Percentiles rank a stretch among this genome's conserved stretches.
phyloP scores from a whole-genome alignment of 1,140 invertebrate genomes.

The Berghia stephanieae region DNA sequence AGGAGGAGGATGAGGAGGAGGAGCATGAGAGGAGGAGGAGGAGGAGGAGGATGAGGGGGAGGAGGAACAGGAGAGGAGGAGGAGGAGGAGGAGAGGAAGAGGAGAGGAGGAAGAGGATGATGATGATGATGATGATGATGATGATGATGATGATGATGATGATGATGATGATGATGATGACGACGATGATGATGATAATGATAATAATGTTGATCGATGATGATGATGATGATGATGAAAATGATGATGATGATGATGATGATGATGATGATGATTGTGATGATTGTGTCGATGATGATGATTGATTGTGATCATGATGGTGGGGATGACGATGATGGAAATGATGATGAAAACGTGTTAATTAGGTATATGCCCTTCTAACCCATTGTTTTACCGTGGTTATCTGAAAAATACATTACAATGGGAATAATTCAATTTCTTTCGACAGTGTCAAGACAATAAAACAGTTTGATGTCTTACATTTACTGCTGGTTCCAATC shows the following conservation, averaged over 20 bases:
- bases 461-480: too few relatives aligned
- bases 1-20: too few relatives aligned
- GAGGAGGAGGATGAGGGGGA: too few relatives aligned
- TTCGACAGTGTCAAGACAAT: too few relatives aligned
- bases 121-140: conserved; percentile 7
- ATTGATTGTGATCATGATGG: conserved; percentile 34
- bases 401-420: too few relatives aligned
- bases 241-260: conserved; percentile 30
- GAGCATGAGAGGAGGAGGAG: too few relatives aligned
- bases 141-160: conserved; percentile 26
- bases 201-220: not conserved
- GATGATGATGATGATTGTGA: conserved; percentile 35
- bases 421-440: too few relatives aligned
- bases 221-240: conserved; percentile 22
- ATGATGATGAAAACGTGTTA: conserved; percentile 11
- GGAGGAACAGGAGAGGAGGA: too few relatives aligned
- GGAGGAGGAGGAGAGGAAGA: not conserved
- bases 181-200: conserved; percentile 36
- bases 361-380: not conserved
- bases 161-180: conserved; percentile 33
- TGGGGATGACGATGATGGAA: not conserved
- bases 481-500: too few relatives aligned
- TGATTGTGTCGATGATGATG: conserved; percentile 36
- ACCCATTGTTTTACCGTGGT: too few relatives aligned
- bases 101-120: too few relatives aligned